Evolutionary conservation across 2,888 invertebrate genomes (phyloP), one percentile per base, ranked within the genome.

Genomic region (Hydroisotoma schaefferi): DNA sequence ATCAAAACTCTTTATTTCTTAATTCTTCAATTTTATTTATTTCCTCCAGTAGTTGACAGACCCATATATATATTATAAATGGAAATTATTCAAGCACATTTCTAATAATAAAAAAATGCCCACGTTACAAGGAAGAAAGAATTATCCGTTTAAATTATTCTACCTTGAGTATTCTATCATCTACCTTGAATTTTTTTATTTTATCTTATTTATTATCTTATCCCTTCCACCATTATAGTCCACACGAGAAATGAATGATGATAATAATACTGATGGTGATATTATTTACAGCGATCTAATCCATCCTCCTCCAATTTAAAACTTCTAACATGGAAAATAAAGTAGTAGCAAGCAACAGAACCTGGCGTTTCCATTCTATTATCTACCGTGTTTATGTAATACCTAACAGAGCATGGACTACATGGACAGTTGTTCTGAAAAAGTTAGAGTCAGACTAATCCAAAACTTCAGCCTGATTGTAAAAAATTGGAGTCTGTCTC

Each of bases 401-500:
- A 40, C n/a, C n/a, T n/a, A n/a, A n/a, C n/a, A n/a, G n/a, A n/a
- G n/a, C n/a, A n/a, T n/a, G n/a, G n/a, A n/a, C n/a, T n/a, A n/a
- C n/a, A n/a, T n/a, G n/a, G n/a, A n/a, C n/a, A n/a, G n/a, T n/a
- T n/a, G n/a, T n/a, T n/a, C n/a, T n/a, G n/a, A n/a, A n/a, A n/a
- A n/a, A n/a, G n/a, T n/a, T n/a, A n/a, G n/a, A n/a, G n/a, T n/a
- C n/a, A n/a, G n/a, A 33, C 8, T 8, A 8, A 8, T 10, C 15
- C 33, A 33, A 10, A 8, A 33, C 8, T 33, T 33, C 15, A 8
- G 15, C 33, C 15, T 33, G 33, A 33, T 33, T 33, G 33, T 33
- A 46, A 46, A 46, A 46, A 46, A 10, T 46, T 46, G 46, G 46
- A 46, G 46, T 15, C 46, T 46, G 46, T 46, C 46, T 46, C 46